Conservation (phyloP, 2,888 invertebrate species). For the Drosophila yooni region DNA sequence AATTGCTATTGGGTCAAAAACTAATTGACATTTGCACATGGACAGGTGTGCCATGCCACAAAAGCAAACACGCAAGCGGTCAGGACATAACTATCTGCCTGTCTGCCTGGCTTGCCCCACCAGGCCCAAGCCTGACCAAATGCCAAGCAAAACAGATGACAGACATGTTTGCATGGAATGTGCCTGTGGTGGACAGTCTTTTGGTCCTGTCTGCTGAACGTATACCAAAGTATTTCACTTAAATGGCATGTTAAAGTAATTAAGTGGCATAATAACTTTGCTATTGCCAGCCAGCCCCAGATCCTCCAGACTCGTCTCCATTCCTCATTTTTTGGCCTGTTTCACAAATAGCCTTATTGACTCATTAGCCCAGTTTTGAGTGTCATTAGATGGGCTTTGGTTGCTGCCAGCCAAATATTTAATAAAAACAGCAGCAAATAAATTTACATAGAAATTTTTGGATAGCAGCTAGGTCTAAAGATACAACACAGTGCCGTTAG, state of each 20-base stretch:
- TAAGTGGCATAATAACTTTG: constrained; percentile 67
- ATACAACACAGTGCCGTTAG: constrained; percentile 42
- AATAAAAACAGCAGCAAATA: constrained; percentile 65
- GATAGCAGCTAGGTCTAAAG: constrained; percentile 2
- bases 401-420: constrained; percentile 51
- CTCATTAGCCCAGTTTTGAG: constrained; percentile 74
- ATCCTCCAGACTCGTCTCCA: neutral
- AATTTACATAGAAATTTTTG: constrained; percentile 70
- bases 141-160: constrained; percentile 48
- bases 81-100: neutral
- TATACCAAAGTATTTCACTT: constrained; percentile 37
- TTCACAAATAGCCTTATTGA: constrained; percentile 72
- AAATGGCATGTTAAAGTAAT: constrained; percentile 73
- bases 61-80: constrained; percentile 43
- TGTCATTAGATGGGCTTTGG: constrained; percentile 64
- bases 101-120: neutral
- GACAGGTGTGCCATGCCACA: constrained; percentile 60
- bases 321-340: constrained; percentile 27
- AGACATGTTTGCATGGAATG: constrained; percentile 11
- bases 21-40: constrained; percentile 72
- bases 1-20: constrained; percentile 64
- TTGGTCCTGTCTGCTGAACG: neutral
- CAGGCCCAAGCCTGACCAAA: constrained; percentile 36
- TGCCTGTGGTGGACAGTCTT: constrained; percentile 10
- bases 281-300: constrained; percentile 1